These are phyloP conservation scores for Asobara japonica DNA, from an alignment of 1,140 invertebrate species.

Conservation along the genomic window DNA sequence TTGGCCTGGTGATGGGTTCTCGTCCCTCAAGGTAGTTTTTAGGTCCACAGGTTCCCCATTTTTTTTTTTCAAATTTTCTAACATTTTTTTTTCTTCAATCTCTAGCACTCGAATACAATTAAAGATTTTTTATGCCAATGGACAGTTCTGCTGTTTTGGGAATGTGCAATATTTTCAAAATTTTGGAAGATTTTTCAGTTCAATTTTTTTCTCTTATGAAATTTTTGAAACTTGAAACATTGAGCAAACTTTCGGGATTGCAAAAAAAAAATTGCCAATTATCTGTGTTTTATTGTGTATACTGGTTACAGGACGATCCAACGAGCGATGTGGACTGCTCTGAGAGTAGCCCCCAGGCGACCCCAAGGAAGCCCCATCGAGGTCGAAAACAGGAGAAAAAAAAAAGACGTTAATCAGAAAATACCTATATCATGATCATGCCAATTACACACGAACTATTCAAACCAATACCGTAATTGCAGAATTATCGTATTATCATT, in stretches of 20 bases:
- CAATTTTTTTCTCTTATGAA: no score
- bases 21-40: slow-evolving; percentile 58
- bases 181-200: no score
- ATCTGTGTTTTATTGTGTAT: background rate
- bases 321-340: slow-evolving; percentile 63
- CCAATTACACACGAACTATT: background rate
- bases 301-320: slow-evolving; percentile 57
- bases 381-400: slow-evolving; percentile 64
- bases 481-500: background rate
- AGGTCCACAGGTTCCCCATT: no score
- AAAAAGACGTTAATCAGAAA: slow-evolving; percentile 53
- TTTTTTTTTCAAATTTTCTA: slow-evolving; percentile 12
- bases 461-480: background rate
- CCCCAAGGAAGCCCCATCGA: slow-evolving; percentile 61
- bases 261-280: background rate
- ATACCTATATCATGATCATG: background rate
- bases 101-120: no score
- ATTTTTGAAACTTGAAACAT: no score
- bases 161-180: no score
- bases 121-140: no score
- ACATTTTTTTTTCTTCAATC: no score
- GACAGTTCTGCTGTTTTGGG: no score
- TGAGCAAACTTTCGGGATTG: no score
- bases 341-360: slow-evolving; percentile 65
- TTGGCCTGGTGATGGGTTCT: slow-evolving; percentile 57